Evolutionary conservation across 2,113 vertebrate genomes (phyloP), one percentile per base, ranked within the genome.

Genomic region (Anguilla rostrata): DNA sequence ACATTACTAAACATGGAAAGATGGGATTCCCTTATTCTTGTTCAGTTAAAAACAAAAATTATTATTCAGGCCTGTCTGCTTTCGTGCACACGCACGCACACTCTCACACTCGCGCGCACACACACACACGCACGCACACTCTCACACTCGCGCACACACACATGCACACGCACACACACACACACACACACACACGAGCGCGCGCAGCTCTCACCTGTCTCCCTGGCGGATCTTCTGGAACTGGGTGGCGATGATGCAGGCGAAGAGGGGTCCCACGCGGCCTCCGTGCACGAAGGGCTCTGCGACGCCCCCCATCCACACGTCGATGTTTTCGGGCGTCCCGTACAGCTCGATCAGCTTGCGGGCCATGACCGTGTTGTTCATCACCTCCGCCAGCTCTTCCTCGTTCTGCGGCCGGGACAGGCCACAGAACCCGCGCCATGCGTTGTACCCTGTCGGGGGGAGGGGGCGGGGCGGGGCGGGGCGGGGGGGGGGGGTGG

Each of bases 271-370:
- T 1, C 96, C 96, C 8, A 97, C 96, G 83, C 95, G 91, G 86
- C 95, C 97, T 66, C 94, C 92, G 0, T 0, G 0, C 16, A 95
- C 92, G 71, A 94, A 93, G 0, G 94, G 94, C 88, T 96, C 95
- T 0, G 92, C 84, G 18, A 94, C 86, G 26, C 94, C 94, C n/a
- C 91, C 95, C 56, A 96, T 39, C 93, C 94, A 96, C 53, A 93
- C 88, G 4, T 95, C 94, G 1, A 96, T 95, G 92, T 95, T 96
- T 29, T 91, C 89, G 0, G 92, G 88, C 3, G 91, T 94, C 26
- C 89, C 87, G 2, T 95, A 96, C 14, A 95, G 89, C 0, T 86
- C 26, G 14, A 94, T 8, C 2, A 96, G 87, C 0, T 22, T 83
- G 1, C 0, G 0, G 0, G 95, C 94, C 83, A 96, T 87, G 16